Evolutionary conservation across 2,888 invertebrate genomes (phyloP).

Genomic region (Fissipunctia ypsillon): DNA sequence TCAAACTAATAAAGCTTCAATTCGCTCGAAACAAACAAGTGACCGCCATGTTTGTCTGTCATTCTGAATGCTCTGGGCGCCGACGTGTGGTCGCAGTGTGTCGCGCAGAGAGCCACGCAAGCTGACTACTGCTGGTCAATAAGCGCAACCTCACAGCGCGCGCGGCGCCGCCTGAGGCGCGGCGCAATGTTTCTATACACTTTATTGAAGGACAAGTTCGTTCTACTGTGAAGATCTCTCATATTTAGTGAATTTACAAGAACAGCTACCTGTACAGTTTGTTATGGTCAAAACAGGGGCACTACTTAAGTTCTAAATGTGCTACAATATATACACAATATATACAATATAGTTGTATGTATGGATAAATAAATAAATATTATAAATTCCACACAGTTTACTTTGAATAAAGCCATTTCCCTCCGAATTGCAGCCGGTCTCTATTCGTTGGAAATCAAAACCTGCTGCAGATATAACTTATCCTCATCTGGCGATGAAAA

Average conservation of each 20-base stretch:
- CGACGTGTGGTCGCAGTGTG: slow-evolving; percentile 26
- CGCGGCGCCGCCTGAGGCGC: background rate
- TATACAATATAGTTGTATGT: no score
- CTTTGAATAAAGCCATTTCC: slow-evolving; percentile 8
- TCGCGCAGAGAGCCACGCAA: slow-evolving; percentile 13
- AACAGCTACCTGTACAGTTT: no score
- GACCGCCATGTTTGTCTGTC: slow-evolving; percentile 6
- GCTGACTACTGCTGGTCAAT: slow-evolving; percentile 31
- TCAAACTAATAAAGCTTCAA: background rate
- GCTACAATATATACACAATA: no score
- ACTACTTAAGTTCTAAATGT: no score
- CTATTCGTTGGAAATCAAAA: slow-evolving; percentile 10
- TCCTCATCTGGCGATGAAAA: slow-evolving; percentile 18
- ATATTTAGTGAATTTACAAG: no score
- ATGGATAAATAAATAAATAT: no score
- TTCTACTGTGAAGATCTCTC: slow-evolving; percentile 14
- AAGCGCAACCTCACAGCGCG: slow-evolving; percentile 52
- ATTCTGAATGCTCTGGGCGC: background rate
- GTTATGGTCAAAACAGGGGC: no score
- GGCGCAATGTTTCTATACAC: slow-evolving; percentile 18
- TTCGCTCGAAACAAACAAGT: background rate
- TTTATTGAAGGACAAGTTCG: slow-evolving; percentile 15
- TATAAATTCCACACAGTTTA: no score
- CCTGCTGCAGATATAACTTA: slow-evolving; percentile 13
- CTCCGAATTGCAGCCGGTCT: slow-evolving; percentile 15